Evolutionary conservation across 1,140 invertebrate genomes (phyloP), one percentile per base, ranked within the genome.

Genomic region (Mizuhopecten yessoensis): DNA sequence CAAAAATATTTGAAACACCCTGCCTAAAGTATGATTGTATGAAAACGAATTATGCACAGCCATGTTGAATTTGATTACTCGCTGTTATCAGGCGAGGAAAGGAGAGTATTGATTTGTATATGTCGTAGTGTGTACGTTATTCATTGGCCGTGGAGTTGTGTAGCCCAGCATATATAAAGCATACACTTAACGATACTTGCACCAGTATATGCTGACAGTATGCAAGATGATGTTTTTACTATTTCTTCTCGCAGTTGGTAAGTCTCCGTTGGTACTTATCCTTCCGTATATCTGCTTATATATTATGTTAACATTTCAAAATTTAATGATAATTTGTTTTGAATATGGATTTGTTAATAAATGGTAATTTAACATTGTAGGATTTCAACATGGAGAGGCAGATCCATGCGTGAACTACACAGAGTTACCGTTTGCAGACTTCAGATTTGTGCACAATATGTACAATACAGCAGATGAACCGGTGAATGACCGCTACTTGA

Each of bases 401-500:
- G 88, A 89, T 17, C 88, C 88, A 17, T 89, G 88, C 23, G n/a
- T 17, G 1, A 23, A 49, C 29, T 89, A 89, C 36, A 89, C 20
- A 86, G 49, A 34, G 36, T n/a, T 86, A 0, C 88, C 88, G 0
- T 89, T 34, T n/a, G 88, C 45, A 89, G 88, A 36, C 45, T n/a
- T 29, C 0, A 34, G 88, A 1, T 36, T 75, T 86, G 45, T 89
- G 13, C 33, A 89, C 15, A 89, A 89, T 86, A 45, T 75, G 0
- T 34, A 86, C n/a, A 34, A 75, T n/a, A n/a, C 49, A 7, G 33
- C 45, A 34, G 34, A 86, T 23, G 49, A 75, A 17, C 33, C 45
- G 0, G 20, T 89, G 17, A 75, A 34, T 34, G 88, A 89, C 17
- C 49, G 88, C 11, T 57, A 89, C n/a, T 86, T 89, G 34, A 57